Percentiles rank a stretch among this genome's conserved stretches.
Evolutionary conservation across 2,888 invertebrate genomes (phyloP).

Genomic region (Spodoptera picta): DNA sequence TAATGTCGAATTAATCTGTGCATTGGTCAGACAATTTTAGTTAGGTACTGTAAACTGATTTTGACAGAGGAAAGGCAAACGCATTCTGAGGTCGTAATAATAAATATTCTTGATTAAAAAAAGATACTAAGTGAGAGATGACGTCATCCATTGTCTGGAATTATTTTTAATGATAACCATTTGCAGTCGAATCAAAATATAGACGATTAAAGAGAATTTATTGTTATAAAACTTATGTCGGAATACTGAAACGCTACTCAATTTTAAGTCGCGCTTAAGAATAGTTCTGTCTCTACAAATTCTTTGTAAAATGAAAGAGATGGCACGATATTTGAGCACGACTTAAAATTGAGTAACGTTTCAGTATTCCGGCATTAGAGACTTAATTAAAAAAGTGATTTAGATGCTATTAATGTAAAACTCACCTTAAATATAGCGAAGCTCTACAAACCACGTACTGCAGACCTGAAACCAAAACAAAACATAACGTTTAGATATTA

Average conservation of each 20-base stretch:
- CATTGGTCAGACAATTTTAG: conserved; percentile 1
- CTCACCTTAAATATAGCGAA: conserved; percentile 69
- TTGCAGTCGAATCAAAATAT: too few relatives aligned
- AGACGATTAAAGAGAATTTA: too few relatives aligned
- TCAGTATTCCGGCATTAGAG: too few relatives aligned
- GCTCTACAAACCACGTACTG: conserved; percentile 56
- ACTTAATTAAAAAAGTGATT: not conserved
- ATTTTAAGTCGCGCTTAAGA: too few relatives aligned
- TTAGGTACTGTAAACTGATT: conserved; percentile 8
- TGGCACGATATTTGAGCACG: too few relatives aligned
- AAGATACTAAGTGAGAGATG: not conserved
- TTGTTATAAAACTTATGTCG: too few relatives aligned
- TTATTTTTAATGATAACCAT: too few relatives aligned
- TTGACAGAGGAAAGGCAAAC: conserved; percentile 21
- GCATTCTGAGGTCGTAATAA: conserved; percentile 2
- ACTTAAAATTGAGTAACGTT: too few relatives aligned
- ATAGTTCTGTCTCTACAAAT: too few relatives aligned
- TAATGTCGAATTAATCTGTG: conserved; percentile 8
- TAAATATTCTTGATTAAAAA: conserved; percentile 4
- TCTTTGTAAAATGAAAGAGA: too few relatives aligned
- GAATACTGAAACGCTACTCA: too few relatives aligned
- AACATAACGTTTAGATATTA: conserved; percentile 41
- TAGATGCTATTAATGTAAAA: not conserved
- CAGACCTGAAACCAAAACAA: conserved; percentile 66
- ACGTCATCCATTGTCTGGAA: not conserved